Evolutionary conservation across 1,140 invertebrate genomes (phyloP).

Genomic region (Phocides pigmalion): DNA sequence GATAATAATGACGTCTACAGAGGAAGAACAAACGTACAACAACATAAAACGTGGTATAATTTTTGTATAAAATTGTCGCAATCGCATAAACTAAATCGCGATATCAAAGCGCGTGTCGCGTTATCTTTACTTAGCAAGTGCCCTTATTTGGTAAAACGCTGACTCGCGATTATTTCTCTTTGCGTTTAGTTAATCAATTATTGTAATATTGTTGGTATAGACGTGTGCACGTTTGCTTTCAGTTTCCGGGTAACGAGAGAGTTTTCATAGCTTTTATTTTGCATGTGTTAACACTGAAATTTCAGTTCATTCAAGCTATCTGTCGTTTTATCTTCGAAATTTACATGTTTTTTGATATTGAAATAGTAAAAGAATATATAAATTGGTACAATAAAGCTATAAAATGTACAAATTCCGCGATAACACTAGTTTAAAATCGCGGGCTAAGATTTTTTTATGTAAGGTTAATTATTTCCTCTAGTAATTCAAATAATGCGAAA

Average conservation of each 20-base stretch:
- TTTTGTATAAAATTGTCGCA: no score
- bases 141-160: constrained; percentile 74
- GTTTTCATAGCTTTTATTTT: constrained; percentile 22
- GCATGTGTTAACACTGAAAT: constrained; percentile 20
- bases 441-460: no score
- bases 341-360: neutral
- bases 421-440: no score
- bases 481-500: no score
- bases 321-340: neutral
- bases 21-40: no score
- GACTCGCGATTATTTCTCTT: constrained; percentile 80
- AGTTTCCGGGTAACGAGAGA: constrained; percentile 48
- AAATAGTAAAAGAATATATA: neutral
- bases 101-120: neutral
- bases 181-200: constrained; percentile 82
- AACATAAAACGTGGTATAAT: no score
- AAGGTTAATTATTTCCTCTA: no score
- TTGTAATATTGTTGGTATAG: constrained; percentile 79
- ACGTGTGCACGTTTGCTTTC: constrained; percentile 57
- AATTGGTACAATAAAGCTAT: no score
- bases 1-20: no score
- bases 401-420: no score
- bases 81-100: no score
- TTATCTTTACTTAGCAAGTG: constrained; percentile 4
- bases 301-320: neutral